Base-by-base conservation (phyloP, 2,797 vertebrate species). In the Paramormyrops hopkinsi region DNA sequence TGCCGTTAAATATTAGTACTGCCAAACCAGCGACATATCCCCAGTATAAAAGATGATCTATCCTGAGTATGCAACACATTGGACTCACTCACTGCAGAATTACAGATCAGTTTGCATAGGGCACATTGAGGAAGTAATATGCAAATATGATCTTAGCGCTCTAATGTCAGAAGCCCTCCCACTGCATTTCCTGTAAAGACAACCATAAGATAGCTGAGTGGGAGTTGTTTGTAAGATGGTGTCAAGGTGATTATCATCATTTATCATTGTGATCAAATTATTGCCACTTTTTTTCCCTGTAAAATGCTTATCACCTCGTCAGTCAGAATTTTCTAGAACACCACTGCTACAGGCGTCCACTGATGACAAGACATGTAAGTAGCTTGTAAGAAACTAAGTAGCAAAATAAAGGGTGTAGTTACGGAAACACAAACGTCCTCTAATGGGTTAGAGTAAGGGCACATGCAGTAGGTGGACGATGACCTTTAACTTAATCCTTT, bases 111-210 rank as follows among this genome's bases (percentile, higher is more conserved):
- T 54, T 29, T 62, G 86, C 50, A 56, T 56, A 33, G 65, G 65
- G 25, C 59, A 53, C 19, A 33, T 19, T 25, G 84, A 87, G 85
- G 65, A 87, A 53, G 56, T 89, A 50, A 86, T 73, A 85, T 92
- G 91, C 79, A 90, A 87, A 91, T 92, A 88, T 89, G 91, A 93
- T 93, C 91, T 91, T 92, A 86, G 94, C 92, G 93, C 93, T 93
- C 51, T 69, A 48, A 41, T 95, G 94, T 96, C 94, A 95, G 92
- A 93, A 93, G 92, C 93, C 93, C 93, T 94, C 95, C 94, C 93
- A 95, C 95, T 93, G 93, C 91, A 92, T 95, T 95, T 95, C 94
- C 93, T 92, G 94, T 91, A 92, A 88, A 90, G 50, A 44, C 76
- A 33, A 88, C 69, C 29, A 11, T 76, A 76, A 93, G 92, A 92